These are phyloP conservation scores for Mythimna albipuncta DNA, from an alignment of 2,888 invertebrate species.

Conservation along the genomic window DNA sequence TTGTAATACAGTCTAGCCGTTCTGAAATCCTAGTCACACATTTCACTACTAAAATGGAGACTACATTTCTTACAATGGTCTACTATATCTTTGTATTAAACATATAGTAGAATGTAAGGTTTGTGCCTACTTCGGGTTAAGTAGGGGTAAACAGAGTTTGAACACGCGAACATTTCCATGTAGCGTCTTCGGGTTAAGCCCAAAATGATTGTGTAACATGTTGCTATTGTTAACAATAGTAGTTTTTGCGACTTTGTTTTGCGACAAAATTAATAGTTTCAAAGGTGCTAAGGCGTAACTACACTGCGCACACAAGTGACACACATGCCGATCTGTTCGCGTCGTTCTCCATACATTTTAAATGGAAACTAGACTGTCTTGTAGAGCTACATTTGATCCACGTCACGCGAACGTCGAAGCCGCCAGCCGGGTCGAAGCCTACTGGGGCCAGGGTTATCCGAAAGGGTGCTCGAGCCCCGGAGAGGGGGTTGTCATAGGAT, in stretches of 20 bases:
- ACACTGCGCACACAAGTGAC: no score
- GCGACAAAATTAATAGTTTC: background rate
- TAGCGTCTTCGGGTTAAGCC: constrained; percentile 9
- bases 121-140: constrained; percentile 20
- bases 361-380: no score
- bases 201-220: constrained; percentile 29
- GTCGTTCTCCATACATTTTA: no score
- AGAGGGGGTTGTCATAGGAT: no score
- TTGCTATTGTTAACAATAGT: background rate
- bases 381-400: no score
- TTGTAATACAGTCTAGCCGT: background rate
- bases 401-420: no score
- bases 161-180: constrained; percentile 51
- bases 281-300: no score
- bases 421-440: no score
- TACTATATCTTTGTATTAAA: constrained; percentile 35
- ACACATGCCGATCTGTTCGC: no score
- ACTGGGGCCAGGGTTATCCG: no score
- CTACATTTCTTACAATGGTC: constrained; percentile 3
- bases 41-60: constrained; percentile 19
- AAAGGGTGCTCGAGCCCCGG: no score
- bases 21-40: constrained; percentile 14
- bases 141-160: constrained; percentile 17
- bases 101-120: constrained; percentile 21
- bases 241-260: background rate